These are phyloP conservation scores for Euclidia mi DNA, from an alignment of 2,888 invertebrate species.

Conservation along the genomic window DNA sequence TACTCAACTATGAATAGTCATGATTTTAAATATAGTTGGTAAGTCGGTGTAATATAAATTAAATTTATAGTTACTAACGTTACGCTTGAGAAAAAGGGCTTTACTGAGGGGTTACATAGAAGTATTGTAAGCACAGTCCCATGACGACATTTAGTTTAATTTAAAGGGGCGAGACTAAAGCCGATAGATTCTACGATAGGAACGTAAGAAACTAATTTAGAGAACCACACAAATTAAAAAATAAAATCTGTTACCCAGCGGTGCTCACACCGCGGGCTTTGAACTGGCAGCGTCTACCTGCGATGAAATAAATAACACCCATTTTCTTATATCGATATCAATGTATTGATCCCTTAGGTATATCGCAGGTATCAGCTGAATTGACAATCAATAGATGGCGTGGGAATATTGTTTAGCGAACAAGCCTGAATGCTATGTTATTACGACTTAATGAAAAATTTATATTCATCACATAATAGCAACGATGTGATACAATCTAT, in stretches of 20 bases:
- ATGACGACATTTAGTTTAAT: background rate
- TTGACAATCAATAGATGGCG: background rate
- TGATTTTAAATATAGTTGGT: too few species aligned
- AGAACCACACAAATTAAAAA: background rate
- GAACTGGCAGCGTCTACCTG: background rate
- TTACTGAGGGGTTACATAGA: background rate
- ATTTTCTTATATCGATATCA: background rate
- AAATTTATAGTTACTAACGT: conserved; percentile 4
- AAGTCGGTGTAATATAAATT: background rate
- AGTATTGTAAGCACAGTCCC: background rate
- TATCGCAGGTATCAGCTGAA: background rate
- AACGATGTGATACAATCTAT: conserved; percentile 4
- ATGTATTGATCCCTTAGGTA: background rate
- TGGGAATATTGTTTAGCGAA: too few species aligned
- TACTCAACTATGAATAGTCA: background rate
- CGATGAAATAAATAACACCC: background rate
- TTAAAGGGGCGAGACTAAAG: conserved; percentile 2
- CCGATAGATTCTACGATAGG: background rate
- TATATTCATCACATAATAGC: background rate
- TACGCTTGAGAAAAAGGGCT: conserved; percentile 3
- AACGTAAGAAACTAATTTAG: background rate
- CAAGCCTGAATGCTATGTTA: too few species aligned
- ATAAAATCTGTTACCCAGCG: background rate
- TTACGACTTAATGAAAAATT: background rate
- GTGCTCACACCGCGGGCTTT: background rate